Percentiles rank a stretch among this genome's conserved stretches.
phyloP scores from a whole-genome alignment of 1,140 invertebrate species.

The Physella acuta region DNA sequence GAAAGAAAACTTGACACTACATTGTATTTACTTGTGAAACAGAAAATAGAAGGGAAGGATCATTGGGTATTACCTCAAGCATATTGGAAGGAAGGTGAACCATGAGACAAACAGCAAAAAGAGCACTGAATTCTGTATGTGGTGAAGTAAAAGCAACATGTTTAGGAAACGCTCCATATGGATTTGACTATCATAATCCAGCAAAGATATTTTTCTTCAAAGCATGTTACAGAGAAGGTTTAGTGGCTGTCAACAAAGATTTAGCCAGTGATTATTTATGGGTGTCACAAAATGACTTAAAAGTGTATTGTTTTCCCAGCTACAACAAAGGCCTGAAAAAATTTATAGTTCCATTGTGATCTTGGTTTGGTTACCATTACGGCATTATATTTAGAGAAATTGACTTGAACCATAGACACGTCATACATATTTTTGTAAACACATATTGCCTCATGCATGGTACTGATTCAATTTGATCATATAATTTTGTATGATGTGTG shows the following conservation, averaged over 20 bases:
- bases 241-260: constrained; percentile 2
- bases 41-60: constrained; percentile 70
- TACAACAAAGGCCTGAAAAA: constrained; percentile 19
- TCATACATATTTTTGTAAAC: too few relatives aligned
- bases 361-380: too few relatives aligned
- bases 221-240: constrained; percentile 21
- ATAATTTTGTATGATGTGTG: too few relatives aligned
- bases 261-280: constrained; percentile 19
- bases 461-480: too few relatives aligned
- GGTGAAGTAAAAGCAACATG: constrained; percentile 73
- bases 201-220: constrained; percentile 48
- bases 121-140: constrained; percentile 71
- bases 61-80: constrained; percentile 79
- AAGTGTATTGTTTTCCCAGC: constrained; percentile 4
- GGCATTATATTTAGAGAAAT: too few relatives aligned
- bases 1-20: constrained; percentile 77
- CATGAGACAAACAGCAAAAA: constrained; percentile 78
- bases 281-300: constrained; percentile 10
- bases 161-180: constrained; percentile 82
- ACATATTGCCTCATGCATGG: too few relatives aligned
- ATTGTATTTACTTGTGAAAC: constrained; percentile 74
- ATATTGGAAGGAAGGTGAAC: constrained; percentile 73
- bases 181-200: constrained; percentile 87
- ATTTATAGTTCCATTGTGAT: constrained; percentile 17
- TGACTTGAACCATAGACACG: too few relatives aligned